These are phyloP conservation scores for Sesia bembeciformis DNA, from an alignment of 2,888 invertebrate genomes.

Conservation along the genomic window DNA sequence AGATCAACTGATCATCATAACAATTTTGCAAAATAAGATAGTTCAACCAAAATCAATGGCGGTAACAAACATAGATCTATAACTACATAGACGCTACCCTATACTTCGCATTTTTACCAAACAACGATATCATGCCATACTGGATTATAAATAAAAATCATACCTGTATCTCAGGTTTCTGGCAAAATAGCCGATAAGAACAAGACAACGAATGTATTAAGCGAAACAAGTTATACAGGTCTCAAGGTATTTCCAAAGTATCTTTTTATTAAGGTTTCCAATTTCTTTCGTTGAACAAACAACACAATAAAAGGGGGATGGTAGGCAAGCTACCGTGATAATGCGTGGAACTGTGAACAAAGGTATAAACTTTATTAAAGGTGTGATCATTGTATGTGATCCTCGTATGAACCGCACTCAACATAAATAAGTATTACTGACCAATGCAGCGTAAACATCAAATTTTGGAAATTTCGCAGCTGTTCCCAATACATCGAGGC, in stretches of 20 bases:
- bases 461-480: constrained; percentile 35
- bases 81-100: no score
- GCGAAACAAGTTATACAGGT: constrained; percentile 46
- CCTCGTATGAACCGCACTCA: neutral
- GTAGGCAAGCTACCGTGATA: constrained; percentile 42
- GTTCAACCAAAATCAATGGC: no score
- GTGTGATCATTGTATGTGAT: neutral
- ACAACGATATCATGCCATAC: neutral
- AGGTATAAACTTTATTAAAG: neutral
- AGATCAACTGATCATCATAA: no score
- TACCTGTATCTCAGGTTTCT: neutral
- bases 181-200: constrained; percentile 1
- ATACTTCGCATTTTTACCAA: neutral
- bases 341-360: constrained; percentile 25
- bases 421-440: neutral
- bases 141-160: neutral
- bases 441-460: neutral
- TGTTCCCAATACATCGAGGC: constrained; percentile 43
- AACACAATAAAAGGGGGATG: constrained; percentile 34
- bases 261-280: constrained; percentile 40
- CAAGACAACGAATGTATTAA: constrained; percentile 9
- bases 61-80: no score
- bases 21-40: no score
- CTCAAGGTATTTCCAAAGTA: constrained; percentile 36
- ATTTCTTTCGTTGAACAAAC: constrained; percentile 49